A percentile compares a stretch with the other conserved stretches of the same genome.
phyloP scores from a whole-genome alignment of 37 sponge, comb jelly and placozoan genomes.

The Hexactinellida sp. region DNA sequence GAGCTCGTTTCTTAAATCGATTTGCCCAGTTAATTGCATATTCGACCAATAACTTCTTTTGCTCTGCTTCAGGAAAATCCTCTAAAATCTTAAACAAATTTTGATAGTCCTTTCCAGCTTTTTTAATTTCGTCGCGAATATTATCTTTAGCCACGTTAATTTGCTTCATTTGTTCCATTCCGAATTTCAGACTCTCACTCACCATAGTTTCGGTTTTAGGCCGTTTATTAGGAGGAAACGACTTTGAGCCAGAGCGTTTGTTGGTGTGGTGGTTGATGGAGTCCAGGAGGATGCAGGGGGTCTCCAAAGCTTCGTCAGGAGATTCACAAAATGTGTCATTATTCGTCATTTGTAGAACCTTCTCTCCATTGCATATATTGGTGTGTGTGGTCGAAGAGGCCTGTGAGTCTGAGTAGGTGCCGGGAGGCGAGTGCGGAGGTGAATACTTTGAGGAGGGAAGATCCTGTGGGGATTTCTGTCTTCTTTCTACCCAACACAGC shows the following conservation, averaged over 20 bases:
- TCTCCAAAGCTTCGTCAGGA: background rate
- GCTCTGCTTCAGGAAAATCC: background rate
- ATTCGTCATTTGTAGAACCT: no score
- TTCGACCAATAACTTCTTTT: background rate
- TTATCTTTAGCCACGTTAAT: background rate
- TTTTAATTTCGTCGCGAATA: background rate
- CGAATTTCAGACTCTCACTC: background rate
- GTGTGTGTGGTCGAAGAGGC: background rate
- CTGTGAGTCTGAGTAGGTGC: background rate
- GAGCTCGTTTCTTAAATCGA: background rate
- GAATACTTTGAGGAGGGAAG: background rate
- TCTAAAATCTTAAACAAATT: slow-evolving; percentile 6
- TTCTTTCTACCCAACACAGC: background rate
- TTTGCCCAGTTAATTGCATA: background rate
- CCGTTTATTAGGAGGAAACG: background rate
- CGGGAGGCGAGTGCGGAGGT: background rate
- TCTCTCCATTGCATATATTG: background rate
- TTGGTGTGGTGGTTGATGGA: background rate
- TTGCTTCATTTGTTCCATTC: background rate
- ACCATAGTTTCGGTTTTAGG: background rate
- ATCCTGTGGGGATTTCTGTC: background rate
- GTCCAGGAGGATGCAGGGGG: background rate
- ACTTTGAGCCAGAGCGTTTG: background rate
- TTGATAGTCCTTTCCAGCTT: background rate
- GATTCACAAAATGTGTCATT: background rate